Conservation (phyloP, 2,113 vertebrate species). For the Eurystomus gularis region DNA sequence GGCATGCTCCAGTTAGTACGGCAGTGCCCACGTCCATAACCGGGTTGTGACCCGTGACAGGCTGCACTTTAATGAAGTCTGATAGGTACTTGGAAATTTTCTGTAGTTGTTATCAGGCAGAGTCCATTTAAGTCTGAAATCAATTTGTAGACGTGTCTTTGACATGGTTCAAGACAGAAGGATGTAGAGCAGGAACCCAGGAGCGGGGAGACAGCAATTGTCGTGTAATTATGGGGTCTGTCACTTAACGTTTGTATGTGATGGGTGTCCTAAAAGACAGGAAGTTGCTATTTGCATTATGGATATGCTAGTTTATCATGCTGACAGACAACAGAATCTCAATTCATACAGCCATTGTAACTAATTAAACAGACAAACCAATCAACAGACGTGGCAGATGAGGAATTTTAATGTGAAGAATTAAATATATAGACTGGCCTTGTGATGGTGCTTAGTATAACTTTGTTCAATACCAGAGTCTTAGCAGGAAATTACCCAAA, state of each 20-base stretch:
- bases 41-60: fast-evolving
- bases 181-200: not conserved
- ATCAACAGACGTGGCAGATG: slow-evolving; percentile 6
- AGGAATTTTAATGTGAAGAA: not conserved
- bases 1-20: not conserved
- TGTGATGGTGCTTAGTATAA: not conserved
- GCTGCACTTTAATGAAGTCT: not conserved
- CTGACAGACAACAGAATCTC: slow-evolving; percentile 1
- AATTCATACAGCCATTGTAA: not conserved
- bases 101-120: not conserved
- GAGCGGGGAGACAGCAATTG: not conserved
- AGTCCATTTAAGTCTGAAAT: not conserved
- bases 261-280: not conserved
- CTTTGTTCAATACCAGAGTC: not conserved
- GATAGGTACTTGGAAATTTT: not conserved
- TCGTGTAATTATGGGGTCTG: not conserved
- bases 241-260: not conserved
- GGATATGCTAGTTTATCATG: slow-evolving; percentile 23
- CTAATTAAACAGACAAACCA: slow-evolving; percentile 41
- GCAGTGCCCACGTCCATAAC: not conserved
- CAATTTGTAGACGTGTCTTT: not conserved
- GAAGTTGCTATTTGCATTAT: not conserved
- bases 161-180: not conserved
- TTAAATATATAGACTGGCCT: not conserved
- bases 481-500: not conserved